Evolutionary conservation across 2,113 vertebrate genomes (phyloP), one percentile per base, ranked within the genome.

Genomic region (Seriola dumerili): DNA sequence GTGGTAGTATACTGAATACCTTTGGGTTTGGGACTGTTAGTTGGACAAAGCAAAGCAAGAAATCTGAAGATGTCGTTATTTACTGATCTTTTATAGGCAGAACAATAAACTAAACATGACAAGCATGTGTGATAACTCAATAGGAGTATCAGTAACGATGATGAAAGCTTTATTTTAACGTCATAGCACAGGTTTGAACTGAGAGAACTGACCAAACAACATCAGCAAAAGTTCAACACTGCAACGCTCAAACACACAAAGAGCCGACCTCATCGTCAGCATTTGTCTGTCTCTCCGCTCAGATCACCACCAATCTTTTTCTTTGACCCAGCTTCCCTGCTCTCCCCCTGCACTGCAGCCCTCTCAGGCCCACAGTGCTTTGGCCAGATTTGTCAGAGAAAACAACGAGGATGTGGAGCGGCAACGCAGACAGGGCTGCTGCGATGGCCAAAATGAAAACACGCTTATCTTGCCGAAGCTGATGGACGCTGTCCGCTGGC

Each of bases 321-420:
- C 69, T 78, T 69, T 72, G 48, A 72, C 68, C 78, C 46, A 55
- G 58, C 76, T 42, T 19, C 34, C 63, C 32, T 70, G 25, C 72
- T 19, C 54, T 42, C 55, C 55, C 38, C 29, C 29, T 68, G 81
- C 70, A 75, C 76, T 78, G 78, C 88, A 77, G 80, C 76, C 25
- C 78, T 79, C 78, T 62, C 68, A 25, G 74, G 64, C 77, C 44
- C 40, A 57, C 81, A 58, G 57, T 48, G 72, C 76, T 89, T 90
- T 68, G 73, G 74, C 72, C 84, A 87, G 91, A 87, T 94, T 94
- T 91, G 89, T 88, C 84, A 84, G 83, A 92, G 76, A 85, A 89
- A 93, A 89, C 90, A 90, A 87, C 40, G 8, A 58, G 23, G 69
- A 81, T 85, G 71, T 77, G 80, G 64, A 72, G 63, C 32, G 59